phyloP scores from a whole-genome alignment of 2,888 invertebrate genomes.

The Troilus luridus region DNA sequence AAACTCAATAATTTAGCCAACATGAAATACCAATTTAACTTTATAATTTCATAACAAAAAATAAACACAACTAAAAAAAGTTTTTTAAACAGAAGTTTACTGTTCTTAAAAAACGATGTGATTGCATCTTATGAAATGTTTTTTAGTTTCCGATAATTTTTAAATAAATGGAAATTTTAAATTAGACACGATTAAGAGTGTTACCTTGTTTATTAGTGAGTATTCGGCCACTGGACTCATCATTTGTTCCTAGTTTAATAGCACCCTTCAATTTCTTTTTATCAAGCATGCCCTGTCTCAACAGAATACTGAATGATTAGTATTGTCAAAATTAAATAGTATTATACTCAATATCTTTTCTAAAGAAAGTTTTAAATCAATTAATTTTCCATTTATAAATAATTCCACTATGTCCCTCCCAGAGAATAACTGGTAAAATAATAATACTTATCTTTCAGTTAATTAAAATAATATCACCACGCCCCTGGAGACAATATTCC shows the following conservation, averaged over 20 bases:
- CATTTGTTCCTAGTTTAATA: slow-evolving; percentile 77
- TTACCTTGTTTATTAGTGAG: slow-evolving; percentile 87
- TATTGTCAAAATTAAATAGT: neutral
- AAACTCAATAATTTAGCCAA: too few species aligned
- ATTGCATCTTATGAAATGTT: neutral
- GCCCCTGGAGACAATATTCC: too few species aligned
- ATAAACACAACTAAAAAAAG: too few species aligned
- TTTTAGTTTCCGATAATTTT: neutral
- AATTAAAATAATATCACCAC: too few species aligned
- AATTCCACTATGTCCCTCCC: too few species aligned
- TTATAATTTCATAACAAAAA: too few species aligned
- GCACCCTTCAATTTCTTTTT: slow-evolving; percentile 81
- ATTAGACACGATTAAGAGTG: neutral
- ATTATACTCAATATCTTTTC: neutral
- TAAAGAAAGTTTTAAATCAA: too few species aligned
- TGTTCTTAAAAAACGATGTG: neutral
- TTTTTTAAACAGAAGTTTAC: too few species aligned
- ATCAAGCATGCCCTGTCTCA: slow-evolving; percentile 76
- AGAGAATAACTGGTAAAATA: too few species aligned
- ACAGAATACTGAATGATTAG: neutral
- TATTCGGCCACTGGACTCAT: slow-evolving; percentile 75
- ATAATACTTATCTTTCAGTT: too few species aligned
- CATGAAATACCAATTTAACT: too few species aligned
- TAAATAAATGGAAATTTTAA: neutral
- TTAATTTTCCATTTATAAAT: too few species aligned